Evolutionary conservation across 2,113 vertebrate genomes (phyloP).

Genomic region (Shinisaurus crocodilurus): DNA sequence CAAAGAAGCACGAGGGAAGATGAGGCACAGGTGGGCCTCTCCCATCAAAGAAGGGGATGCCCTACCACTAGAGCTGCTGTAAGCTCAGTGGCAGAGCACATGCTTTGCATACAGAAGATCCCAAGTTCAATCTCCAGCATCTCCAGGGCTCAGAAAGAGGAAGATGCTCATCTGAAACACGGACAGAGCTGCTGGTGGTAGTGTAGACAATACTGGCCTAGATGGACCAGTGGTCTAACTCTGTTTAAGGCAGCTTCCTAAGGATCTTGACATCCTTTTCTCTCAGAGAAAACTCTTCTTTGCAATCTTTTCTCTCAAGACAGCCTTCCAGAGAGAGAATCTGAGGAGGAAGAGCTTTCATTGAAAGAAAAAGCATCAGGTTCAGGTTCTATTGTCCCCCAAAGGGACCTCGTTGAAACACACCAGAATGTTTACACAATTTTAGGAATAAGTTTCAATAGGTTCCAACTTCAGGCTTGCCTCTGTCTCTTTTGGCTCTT

Average conservation of each 20-base stretch:
- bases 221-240: too few relatives aligned
- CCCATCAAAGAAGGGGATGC: neutral
- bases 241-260: neutral
- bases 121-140: too few relatives aligned
- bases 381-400: neutral
- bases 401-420: neutral
- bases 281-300: neutral
- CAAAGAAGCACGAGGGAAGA: neutral
- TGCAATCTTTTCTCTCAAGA: neutral
- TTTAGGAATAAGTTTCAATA: neutral
- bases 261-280: neutral
- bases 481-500: neutral
- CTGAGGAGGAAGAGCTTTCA: neutral
- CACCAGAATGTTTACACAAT: neutral
- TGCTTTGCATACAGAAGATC: too few relatives aligned
- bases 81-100: too few relatives aligned
- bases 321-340: neutral
- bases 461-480: neutral
- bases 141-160: too few relatives aligned
- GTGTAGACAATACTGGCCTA: too few relatives aligned
- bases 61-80: neutral
- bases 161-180: too few relatives aligned
- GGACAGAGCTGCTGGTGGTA: too few relatives aligned
- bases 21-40: neutral
- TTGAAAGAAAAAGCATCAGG: too few relatives aligned